phyloP scores from a whole-genome alignment of 53 echinoderm and acorn worm species.

The Patiria pectinifera region DNA sequence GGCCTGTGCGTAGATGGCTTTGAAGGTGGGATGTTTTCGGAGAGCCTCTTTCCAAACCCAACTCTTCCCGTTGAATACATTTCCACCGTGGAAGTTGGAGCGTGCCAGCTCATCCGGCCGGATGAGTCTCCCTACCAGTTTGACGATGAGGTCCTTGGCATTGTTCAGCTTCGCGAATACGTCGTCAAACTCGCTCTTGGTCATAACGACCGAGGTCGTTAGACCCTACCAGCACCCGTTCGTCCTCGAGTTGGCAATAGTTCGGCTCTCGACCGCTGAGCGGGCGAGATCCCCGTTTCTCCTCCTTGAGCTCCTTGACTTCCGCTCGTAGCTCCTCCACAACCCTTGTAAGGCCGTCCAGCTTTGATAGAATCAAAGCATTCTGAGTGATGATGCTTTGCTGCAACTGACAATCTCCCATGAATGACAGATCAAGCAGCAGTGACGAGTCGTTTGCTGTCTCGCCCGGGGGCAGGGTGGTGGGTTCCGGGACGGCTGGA shows the following conservation, averaged over 20 bases:
- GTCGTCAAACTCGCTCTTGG: too few relatives aligned
- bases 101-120: too few relatives aligned
- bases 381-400: neutral
- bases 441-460: too few relatives aligned
- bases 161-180: too few relatives aligned
- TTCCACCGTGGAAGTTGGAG: too few relatives aligned
- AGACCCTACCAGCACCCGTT: neutral
- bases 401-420: neutral
- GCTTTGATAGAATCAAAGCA: neutral
- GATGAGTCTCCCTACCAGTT: too few relatives aligned
- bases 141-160: too few relatives aligned
- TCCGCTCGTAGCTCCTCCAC: neutral
- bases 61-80: too few relatives aligned
- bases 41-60: neutral
- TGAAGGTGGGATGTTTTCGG: neutral
- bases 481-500: too few relatives aligned
- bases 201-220: too few relatives aligned
- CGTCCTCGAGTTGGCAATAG: neutral
- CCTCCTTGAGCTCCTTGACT: neutral
- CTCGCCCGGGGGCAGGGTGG: too few relatives aligned
- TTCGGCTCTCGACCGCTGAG: neutral
- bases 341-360: neutral
- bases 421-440: too few relatives aligned
- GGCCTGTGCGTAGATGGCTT: conserved; percentile 16
- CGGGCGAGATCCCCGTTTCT: neutral